Conservation (phyloP, 53 echinoderm and acorn worm genomes). For the Mesocentrotus franciscanus region DNA sequence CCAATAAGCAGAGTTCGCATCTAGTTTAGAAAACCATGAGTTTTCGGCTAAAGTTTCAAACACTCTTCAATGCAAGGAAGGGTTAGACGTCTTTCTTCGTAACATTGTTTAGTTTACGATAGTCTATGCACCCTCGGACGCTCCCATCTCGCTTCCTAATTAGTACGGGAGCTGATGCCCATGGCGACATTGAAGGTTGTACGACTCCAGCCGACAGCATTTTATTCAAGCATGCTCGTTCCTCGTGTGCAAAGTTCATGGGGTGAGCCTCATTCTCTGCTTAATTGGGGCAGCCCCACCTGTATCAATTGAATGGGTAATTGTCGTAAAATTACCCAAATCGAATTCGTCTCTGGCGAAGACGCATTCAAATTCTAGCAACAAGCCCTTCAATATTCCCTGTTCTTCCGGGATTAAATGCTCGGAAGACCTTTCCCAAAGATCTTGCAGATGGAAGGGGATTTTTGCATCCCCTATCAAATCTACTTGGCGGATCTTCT, state of each 20-base stretch:
- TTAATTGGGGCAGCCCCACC: constrained; percentile 46
- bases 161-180: constrained; percentile 48
- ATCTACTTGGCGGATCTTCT: not conserved
- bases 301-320: constrained; percentile 49
- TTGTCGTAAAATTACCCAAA: constrained; percentile 8
- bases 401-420: not conserved
- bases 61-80: constrained; percentile 73
- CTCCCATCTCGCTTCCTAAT: constrained; percentile 63
- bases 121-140: constrained; percentile 71
- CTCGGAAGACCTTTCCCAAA: constrained; percentile 13
- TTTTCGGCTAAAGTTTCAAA: constrained; percentile 67
- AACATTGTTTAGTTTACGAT: constrained; percentile 60
- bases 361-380: constrained; percentile 54
- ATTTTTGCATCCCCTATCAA: constrained; percentile 11
- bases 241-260: constrained; percentile 43
- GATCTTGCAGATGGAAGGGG: constrained; percentile 37
- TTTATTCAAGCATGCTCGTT: constrained; percentile 25
- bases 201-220: constrained; percentile 41
- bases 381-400: not conserved
- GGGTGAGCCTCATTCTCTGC: constrained; percentile 42
- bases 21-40: constrained; percentile 72
- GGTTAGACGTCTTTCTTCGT: constrained; percentile 76
- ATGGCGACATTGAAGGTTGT: constrained; percentile 54
- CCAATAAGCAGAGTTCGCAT: constrained; percentile 71
- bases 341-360: constrained; percentile 52